Evolutionary conservation across 2,888 invertebrate genomes (phyloP).

Genomic region (Drosophila diplacantha): DNA sequence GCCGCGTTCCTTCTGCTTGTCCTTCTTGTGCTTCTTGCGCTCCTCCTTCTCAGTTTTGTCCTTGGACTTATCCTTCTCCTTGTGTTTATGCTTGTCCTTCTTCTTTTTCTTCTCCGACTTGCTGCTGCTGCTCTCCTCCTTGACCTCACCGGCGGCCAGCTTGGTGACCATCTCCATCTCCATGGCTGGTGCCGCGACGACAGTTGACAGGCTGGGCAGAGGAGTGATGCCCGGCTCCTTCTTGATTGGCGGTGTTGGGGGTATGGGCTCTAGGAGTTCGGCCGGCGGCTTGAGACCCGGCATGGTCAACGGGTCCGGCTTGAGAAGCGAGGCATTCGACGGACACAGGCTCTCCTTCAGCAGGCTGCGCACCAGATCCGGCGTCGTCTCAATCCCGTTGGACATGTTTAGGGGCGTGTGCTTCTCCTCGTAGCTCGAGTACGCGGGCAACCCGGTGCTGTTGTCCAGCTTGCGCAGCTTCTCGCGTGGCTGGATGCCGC

Average conservation of each 20-base stretch:
- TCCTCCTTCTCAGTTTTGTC: conserved; percentile 84
- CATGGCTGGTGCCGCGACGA: conserved; percentile 15
- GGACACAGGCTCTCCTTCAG: conserved; percentile 82
- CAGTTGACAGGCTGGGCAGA: conserved; percentile 9
- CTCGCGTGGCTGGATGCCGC: conserved; percentile 67
- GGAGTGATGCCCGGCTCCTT: conserved; percentile 50
- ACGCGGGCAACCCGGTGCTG: conserved; percentile 39
- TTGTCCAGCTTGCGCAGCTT: conserved; percentile 74
- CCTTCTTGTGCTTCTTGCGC: conserved; percentile 85
- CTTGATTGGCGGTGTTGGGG: conserved; percentile 40
- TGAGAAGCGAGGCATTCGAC: conserved; percentile 68
- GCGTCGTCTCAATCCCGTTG: conserved; percentile 86
- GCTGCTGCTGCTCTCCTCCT: conserved; percentile 49
- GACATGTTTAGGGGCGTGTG: conserved; percentile 74
- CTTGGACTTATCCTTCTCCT: conserved; percentile 83
- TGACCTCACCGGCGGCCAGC: conserved; percentile 36
- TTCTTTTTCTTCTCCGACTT: conserved; percentile 82
- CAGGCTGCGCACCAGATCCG: conserved; percentile 84
- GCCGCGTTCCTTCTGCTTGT: conserved; percentile 77
- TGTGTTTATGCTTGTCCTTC: conserved; percentile 88
- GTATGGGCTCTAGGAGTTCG: conserved; percentile 73
- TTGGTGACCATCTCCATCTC: conserved; percentile 57
- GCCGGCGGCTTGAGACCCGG: conserved; percentile 73
- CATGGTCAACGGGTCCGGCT: conserved; percentile 68
- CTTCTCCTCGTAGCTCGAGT: conserved; percentile 55